phyloP scores from a whole-genome alignment of 2,797 vertebrate genomes.

The Cyclura pinguis region DNA sequence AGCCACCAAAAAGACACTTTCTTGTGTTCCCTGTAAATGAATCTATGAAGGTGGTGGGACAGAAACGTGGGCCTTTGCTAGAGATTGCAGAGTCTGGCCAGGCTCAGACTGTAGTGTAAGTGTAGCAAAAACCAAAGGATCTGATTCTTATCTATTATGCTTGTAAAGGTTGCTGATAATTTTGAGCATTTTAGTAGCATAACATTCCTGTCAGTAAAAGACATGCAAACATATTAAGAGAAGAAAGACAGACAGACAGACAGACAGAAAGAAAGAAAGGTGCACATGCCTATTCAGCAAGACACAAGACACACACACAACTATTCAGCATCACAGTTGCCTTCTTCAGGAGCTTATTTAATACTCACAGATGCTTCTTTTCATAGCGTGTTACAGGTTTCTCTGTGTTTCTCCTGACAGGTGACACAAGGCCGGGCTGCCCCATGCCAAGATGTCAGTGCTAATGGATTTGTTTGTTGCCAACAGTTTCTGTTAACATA shows the following conservation, averaged over 20 bases:
- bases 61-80: neutral
- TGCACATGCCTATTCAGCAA: no score
- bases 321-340: neutral
- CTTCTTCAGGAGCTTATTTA: neutral
- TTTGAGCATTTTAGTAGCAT: neutral
- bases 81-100: neutral
- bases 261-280: no score
- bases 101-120: no score
- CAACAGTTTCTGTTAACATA: neutral
- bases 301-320: no score
- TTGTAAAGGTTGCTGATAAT: neutral
- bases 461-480: constrained; percentile 16
- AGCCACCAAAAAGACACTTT: no score
- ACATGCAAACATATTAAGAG: neutral
- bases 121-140: neutral
- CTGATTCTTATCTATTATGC: neutral
- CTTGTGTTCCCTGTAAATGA: no score
- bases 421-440: neutral
- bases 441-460: neutral
- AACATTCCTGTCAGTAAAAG: neutral
- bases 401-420: neutral
- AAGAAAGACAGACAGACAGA: neutral
- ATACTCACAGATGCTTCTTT: constrained; percentile 15
- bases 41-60: no score
- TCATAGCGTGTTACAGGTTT: neutral